Base-by-base conservation (phyloP, 2,797 vertebrate species). In the Coilia nasus region DNA sequence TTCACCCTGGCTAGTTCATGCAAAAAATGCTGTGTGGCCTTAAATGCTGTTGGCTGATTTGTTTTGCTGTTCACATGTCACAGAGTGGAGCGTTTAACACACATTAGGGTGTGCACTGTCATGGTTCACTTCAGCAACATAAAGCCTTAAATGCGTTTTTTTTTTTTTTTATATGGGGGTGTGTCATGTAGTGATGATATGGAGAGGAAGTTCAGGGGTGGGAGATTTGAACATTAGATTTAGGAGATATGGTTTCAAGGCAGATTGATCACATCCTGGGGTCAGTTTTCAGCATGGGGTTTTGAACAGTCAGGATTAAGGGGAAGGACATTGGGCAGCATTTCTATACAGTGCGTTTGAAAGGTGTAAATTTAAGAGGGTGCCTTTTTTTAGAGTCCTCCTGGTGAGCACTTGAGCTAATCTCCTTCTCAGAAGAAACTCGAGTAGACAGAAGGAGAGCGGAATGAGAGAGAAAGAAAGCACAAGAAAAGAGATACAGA, bases 351-450 rank as follows among this genome's bases (percentile, higher is more conserved):
- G 31, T 3, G 6, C 41, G 35, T 78, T 44, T 44, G 35, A 44
- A 78, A 3, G 31, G 35, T 44, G 67, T 71, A 31, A 35, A 71
- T 71, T 31, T 31, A 71, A 71, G 35, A 78, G 71, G 71, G 31
- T 44, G 71, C 35, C 71, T 78, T 21, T 78, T 28, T 67, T 35
- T 17, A 71, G 62, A 85, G 17, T 5, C 28, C 3, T 54, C 83
- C 46, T 25, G 82, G 57, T 59, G 80, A 84, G 78, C 25, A 80
- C 59, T 83, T 81, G 19, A 57, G 81, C 83, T 86, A 56, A 83
- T 84, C 56, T 71, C 47, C 56, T 46, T 87, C 31, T 81, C 28
- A 44, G 46, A 46, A 57, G 62, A 59, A 75, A 82, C 28, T 50
- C 15, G 35, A 50, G 17, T 56, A 41, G 31, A 78, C 17, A 35